Evolutionary conservation across 1,140 invertebrate species (phyloP), one percentile per base, ranked within the genome.

Genomic region (Amphibalanus amphitrite): DNA sequence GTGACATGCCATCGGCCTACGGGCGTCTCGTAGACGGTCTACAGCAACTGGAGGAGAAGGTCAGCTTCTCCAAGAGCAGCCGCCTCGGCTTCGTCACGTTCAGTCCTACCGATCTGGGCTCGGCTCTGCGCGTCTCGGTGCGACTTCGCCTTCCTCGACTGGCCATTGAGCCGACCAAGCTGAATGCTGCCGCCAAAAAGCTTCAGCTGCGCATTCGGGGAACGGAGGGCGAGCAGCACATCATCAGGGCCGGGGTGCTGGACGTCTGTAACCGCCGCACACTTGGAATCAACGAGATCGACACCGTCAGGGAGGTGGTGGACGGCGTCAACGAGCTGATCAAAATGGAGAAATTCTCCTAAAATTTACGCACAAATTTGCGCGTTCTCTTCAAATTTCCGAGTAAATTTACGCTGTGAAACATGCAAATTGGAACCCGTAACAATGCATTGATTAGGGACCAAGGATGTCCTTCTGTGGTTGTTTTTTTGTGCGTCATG

Each of bases 71-170:
- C 73, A 84, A 85, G 73, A 87, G 93, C 77, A 82, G 85, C 1
- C 86, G 88, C 73, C 83, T 96, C 0, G 95, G 95, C 0, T 92
- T 89, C 79, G 80, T 97, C 23, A 89, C 90, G 4, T 88, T 92
- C 26, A 88, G 94, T 76, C 93, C 93, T 0, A 87, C 87, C 15
- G 89, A 87, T 71, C 79, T 96, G 70, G 94, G 95, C 30, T 93
- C 92, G 40, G 91, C 91, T 0, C 82, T 97, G 25, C 85, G 90
- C 69, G 91, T 95, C 74, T 88, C 85, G 72, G 84, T 93, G 0
- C 89, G 91, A 70, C 83, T 94, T 28, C 87, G 86, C 76, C 85
- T 97, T 73, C 89, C 92, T 0, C 88, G 90, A 76, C 80, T 96
- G 25, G 87, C 90, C 77, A 88, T 92, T 72, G 88, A 93, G 77